Evolutionary conservation across 2,797 vertebrate species (phyloP), one percentile per base, ranked within the genome.

Genomic region (Lutra lutra): DNA sequence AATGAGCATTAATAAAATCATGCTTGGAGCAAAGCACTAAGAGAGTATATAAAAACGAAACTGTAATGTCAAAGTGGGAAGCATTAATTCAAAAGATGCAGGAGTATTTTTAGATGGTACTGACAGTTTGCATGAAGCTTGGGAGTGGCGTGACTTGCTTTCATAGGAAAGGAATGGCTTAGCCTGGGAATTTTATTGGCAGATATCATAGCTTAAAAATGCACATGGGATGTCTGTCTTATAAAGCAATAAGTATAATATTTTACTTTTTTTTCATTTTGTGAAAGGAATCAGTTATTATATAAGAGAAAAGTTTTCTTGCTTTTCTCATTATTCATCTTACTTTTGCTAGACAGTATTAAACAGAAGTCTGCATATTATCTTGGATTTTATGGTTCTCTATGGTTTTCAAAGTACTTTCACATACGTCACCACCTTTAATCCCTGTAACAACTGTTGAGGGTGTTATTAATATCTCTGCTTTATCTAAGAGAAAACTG

Each of bases 81-180:
- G 86, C 60, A 97, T 95, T 97, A 97, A 97, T 94, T 93, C 96
- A 86, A 92, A 94, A 97, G 95, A 96, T 89, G 89, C 92, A 48
- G 93, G 27, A 89, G 83, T 95, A 98, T 98, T 98, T 97, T 98
- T 94, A 96, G 83, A 29, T 2, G 17, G 92, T 95, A 98, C 75
- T 96, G 95, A 97, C 86, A 96, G 92, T 96, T 91, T 98, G 95
- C 92, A 86, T 84, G 88, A 95, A 97, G 92, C 29, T 97, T 97
- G 96, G 96, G 97, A 98, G 96, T 97, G 97, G 97, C 97, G 93
- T 96, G 92, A 82, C 95, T 97, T 95, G 97, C 94, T 95, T 97
- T 98, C 98, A 98, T 96, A 97, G 96, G 97, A 98, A 98, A 98
- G 97, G 98, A 98, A 97, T 98, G 97, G 96, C 79, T 96, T 93